Evolutionary conservation across 2,113 vertebrate species (phyloP).

Genomic region (Triplophysa dalaica): DNA sequence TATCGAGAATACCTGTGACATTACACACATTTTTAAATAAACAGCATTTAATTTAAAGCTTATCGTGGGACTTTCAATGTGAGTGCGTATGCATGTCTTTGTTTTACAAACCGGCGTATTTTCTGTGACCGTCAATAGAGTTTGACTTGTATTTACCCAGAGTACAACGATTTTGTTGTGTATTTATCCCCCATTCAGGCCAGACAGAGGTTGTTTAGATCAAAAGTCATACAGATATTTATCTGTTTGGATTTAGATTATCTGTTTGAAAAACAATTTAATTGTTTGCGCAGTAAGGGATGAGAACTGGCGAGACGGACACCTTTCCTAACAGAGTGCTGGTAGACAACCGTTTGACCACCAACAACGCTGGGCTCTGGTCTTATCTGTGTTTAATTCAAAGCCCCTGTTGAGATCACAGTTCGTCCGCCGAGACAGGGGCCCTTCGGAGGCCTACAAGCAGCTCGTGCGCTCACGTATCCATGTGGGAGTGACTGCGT

Average conservation of each 20-base stretch:
- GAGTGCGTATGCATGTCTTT: neutral
- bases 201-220: neutral
- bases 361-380: constrained; percentile 46
- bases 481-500: constrained; percentile 25
- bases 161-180: neutral
- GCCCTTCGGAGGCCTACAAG: constrained; percentile 6
- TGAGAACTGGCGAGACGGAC: constrained; percentile 35
- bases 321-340: constrained; percentile 28
- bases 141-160: neutral
- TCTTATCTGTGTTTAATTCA: constrained; percentile 35
- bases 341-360: constrained; percentile 46
- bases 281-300: constrained; percentile 18
- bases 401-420: constrained; percentile 42
- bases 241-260: constrained; percentile 19
- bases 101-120: neutral
- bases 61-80: no score
- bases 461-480: constrained; percentile 7
- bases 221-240: constrained; percentile 4
- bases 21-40: no score
- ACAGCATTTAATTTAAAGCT: no score
- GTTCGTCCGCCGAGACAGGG: constrained; percentile 42
- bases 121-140: neutral
- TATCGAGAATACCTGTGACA: no score
- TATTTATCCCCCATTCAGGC: neutral
- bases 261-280: neutral